Conservation (phyloP, 2,888 invertebrate genomes). For the Ochropleura leucogaster region DNA sequence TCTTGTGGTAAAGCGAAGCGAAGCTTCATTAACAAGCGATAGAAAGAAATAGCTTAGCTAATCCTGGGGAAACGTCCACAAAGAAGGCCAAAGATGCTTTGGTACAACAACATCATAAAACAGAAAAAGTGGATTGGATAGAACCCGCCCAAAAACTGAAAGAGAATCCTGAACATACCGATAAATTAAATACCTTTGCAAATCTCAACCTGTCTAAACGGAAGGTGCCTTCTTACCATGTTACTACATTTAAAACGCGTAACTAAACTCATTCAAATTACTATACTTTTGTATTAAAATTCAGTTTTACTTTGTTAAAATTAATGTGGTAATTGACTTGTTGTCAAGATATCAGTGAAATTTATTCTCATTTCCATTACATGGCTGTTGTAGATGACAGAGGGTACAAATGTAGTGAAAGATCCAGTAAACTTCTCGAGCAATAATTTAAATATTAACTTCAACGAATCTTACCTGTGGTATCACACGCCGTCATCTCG, state of each 20-base stretch:
- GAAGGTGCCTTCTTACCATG: neutral
- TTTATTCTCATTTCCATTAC: neutral
- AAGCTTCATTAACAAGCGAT: neutral
- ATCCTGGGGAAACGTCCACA: no score
- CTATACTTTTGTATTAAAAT: neutral
- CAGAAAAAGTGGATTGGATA: no score
- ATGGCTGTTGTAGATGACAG: neutral
- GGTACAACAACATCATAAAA: no score
- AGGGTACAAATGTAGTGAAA: neutral
- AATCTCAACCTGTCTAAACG: neutral
- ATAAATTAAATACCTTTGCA: neutral
- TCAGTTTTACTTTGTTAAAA: neutral
- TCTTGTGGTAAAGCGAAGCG: constrained; percentile 17
- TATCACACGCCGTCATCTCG: constrained; percentile 94
- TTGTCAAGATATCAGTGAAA: neutral
- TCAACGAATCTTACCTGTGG: constrained; percentile 70
- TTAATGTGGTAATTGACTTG: neutral
- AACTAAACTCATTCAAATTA: neutral
- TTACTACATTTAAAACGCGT: neutral
- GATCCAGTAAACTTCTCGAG: neutral
- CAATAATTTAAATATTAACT: neutral
- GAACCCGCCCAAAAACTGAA: no score
- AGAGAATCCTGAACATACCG: neutral
- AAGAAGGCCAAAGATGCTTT: no score
- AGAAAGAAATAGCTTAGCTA: neutral